Base-by-base conservation (phyloP, 2,113 vertebrate genomes). In the Chaetorhynchus papuensis region DNA sequence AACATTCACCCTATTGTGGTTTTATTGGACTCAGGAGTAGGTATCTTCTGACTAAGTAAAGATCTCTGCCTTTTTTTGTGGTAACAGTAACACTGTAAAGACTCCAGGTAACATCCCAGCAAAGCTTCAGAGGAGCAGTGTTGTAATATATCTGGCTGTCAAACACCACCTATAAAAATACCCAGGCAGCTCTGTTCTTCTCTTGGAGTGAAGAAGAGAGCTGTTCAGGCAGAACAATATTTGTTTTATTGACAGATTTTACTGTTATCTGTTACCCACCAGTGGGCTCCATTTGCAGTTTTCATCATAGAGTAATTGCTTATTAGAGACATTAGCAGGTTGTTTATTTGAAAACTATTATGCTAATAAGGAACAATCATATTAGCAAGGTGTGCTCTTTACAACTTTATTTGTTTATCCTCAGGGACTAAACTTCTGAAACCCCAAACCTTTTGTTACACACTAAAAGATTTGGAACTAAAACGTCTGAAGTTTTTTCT, bases 231-330 rank as follows among this genome's bases (percentile, higher is more conserved):
- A 89, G 52, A 90, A 89, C 79, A 72, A 20, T 84, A 88, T 94
- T 96, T 95, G 81, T 80, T 97, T 97, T 92, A 97, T 94, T 97
- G 97, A 96, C 96, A 96, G 91, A 80, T 90, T 96, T 95, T 90
- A 84, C 71, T 56, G 84, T 81, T 98, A 61, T 94, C 97, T 95
- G 82, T 94, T 94, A 93, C 78, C 80, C 96, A 96, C 93, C 96
- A 96, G 87, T 77, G 95, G 76, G 74, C 87, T 92, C 80, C 78
- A 19, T 88, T 93, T 86, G 76, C 89, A 82, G 68, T 94, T 94
- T 92, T 81, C 90, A 95, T 97, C 94, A 87, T 66, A 56, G 81
- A 95, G 82, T 96, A 97, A 97, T 96, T 96, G 89, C 90, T 97
- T 96, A 96, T 97, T 96, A 97, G 96, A 95, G 69, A 90, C 94